A percentile compares a stretch with the other conserved stretches of the same genome.
Conservation (phyloP, 1,140 invertebrate genomes). For the Nomia melanderi region DNA sequence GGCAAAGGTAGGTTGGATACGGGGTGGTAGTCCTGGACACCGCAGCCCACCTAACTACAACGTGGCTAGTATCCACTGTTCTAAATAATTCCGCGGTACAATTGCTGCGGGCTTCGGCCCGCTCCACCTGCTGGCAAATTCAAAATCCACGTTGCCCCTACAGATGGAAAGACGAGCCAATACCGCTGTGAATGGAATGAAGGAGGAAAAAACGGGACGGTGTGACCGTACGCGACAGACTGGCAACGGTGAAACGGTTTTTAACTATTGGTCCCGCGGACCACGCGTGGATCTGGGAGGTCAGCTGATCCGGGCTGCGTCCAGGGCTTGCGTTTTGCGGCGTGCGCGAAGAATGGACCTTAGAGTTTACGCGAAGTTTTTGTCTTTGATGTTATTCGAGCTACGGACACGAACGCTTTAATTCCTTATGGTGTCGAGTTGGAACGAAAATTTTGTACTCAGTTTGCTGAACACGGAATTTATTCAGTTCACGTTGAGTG, state of each 20-base stretch:
- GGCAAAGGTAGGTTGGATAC: constrained; percentile 69
- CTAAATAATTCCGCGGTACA: constrained; percentile 78
- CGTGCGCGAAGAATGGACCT: background rate
- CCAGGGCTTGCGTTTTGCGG: background rate
- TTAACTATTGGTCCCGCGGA: constrained; percentile 53
- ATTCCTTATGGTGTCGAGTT: no score
- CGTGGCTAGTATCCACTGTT: constrained; percentile 76
- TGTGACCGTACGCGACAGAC: constrained; percentile 13
- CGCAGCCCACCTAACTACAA: constrained; percentile 75
- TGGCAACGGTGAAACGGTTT: constrained; percentile 47
- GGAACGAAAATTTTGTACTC: no score
- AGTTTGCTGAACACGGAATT: no score
- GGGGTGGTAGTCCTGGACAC: constrained; percentile 73
- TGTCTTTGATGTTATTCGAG: background rate
- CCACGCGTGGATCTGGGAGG: background rate
- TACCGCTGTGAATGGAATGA: constrained; percentile 42
- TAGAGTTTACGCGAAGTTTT: background rate
- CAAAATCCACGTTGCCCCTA: constrained; percentile 56
- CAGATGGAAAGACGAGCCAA: constrained; percentile 40
- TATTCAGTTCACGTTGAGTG: no score
- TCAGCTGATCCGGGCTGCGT: no score
- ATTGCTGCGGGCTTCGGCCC: constrained; percentile 76
- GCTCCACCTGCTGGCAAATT: constrained; percentile 68
- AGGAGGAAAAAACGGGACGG: constrained; percentile 45
- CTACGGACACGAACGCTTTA: no score